Conservation (phyloP, 2,113 vertebrate species). For the Lagopus leucura region DNA sequence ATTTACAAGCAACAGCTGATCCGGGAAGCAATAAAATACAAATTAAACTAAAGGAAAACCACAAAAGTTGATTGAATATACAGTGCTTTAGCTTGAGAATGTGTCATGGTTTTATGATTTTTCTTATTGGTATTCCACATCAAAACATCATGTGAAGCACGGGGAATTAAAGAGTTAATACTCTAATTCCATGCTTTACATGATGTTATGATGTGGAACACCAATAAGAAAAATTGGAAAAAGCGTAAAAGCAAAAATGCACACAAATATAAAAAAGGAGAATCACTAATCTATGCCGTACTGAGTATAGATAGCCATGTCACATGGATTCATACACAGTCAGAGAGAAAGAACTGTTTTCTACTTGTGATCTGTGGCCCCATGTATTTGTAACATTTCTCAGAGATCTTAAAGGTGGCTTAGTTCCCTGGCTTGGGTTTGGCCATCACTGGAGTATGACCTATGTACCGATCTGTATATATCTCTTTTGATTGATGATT, state of each 20-base stretch:
- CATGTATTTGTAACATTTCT: neutral
- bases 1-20: neutral
- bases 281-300: neutral
- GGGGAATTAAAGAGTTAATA: too few species aligned
- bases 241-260: neutral
- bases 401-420: neutral
- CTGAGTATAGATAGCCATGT: neutral
- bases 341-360: neutral
- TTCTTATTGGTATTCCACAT: too few species aligned
- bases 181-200: too few species aligned
- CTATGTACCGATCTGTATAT: neutral
- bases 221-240: too few species aligned
- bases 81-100: neutral
- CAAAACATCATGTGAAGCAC: too few species aligned
- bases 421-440: neutral
- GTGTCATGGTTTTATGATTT: too few species aligned
- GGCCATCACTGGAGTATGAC: neutral
- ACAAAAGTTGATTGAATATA: neutral
- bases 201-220: too few species aligned
- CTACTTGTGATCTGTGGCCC: neutral
- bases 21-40: neutral
- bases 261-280: neutral
- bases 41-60: neutral
- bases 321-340: neutral
- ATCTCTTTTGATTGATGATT: neutral